Base-by-base conservation (phyloP, 92 coral and sea anemone genomes). In the Palythoa grandis region DNA sequence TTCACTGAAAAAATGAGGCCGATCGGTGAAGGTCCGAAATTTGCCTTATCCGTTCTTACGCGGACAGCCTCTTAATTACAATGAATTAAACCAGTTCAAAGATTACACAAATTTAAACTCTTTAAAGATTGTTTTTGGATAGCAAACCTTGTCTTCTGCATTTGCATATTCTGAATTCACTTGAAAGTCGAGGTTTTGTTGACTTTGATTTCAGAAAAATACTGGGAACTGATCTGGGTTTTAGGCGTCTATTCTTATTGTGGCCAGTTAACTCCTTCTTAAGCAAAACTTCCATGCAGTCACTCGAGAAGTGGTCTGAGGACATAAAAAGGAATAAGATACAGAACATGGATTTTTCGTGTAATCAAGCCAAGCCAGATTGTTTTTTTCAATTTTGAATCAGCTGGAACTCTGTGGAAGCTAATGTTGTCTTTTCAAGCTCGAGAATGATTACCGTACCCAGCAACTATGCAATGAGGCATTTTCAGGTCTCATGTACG, bases 351-450 rank as follows among this genome's bases (percentile, higher is more conserved):
- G 22, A 61, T 61, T 17, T 61, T 61, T 61, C 10, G 68, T 61
- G 68, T 23, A 17, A 61, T 61, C 68, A 17, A 17, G 68, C 17
- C 7, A 9, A 61, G 25, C 68, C 68, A 61, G 68, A 61, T 57
- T n/a, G n/a, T 40, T 19, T 61, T 61, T 61, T 10, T 7, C 68
- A 61, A 61, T 61, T 61, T 61, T 19, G 24, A 61, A 19, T 61
- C 68, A 61, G 68, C 68, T 61, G 24, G 68, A 61, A 61, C 68
- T 61, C 68, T 61, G 9, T 61, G 68, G 17, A 61, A 61, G 68
- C 68, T 19, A 61, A 61, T 23, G 7, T 61, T 19, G 68, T 23
- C 68, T 9, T 61, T 61, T 61, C 67, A 5, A 16, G 20, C 9
- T 54, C 60, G 17, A 2, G 60, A 60, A 60, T 60, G 67, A 22